Conservation (phyloP, 1,140 invertebrate species). For the Trinorchestia longiramus region DNA sequence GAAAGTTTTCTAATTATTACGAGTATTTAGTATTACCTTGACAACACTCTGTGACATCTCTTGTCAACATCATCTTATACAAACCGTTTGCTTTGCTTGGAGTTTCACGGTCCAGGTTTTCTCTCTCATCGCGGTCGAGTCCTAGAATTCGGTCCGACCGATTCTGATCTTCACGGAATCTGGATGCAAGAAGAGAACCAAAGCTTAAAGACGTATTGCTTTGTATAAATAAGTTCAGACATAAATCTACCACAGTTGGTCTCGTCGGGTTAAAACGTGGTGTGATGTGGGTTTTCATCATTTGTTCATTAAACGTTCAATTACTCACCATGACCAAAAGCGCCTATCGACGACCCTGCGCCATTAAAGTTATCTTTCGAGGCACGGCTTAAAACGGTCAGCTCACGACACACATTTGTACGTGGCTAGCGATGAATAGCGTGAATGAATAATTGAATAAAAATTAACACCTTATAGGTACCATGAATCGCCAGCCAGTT, state of each 20-base stretch:
- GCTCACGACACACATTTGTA: slow-evolving; percentile 47
- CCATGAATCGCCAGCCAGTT: slow-evolving; percentile 12
- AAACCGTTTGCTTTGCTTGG: slow-evolving; percentile 85
- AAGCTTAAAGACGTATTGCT: not conserved
- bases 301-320: not conserved
- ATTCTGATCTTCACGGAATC: slow-evolving; percentile 85
- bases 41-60: slow-evolving; percentile 6
- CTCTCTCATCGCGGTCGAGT: slow-evolving; percentile 76
- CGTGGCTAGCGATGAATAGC: slow-evolving; percentile 20
- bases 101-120: slow-evolving; percentile 78
- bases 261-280: not conserved
- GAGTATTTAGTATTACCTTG: not conserved
- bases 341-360: not conserved
- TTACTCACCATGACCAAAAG: slow-evolving; percentile 31
- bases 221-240: not conserved
- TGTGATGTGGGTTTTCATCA: not conserved
- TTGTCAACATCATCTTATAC: not conserved
- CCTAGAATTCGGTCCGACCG: slow-evolving; percentile 82
- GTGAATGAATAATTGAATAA: slow-evolving; percentile 52
- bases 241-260: not conserved
- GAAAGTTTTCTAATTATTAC: not conserved
- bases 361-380: slow-evolving; percentile 33
- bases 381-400: not conserved
- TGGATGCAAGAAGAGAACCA: slow-evolving; percentile 73
- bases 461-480: slow-evolving; percentile 53